Evolutionary conservation across 2,113 vertebrate species (phyloP).

Genomic region (Myotis davidii): DNA sequence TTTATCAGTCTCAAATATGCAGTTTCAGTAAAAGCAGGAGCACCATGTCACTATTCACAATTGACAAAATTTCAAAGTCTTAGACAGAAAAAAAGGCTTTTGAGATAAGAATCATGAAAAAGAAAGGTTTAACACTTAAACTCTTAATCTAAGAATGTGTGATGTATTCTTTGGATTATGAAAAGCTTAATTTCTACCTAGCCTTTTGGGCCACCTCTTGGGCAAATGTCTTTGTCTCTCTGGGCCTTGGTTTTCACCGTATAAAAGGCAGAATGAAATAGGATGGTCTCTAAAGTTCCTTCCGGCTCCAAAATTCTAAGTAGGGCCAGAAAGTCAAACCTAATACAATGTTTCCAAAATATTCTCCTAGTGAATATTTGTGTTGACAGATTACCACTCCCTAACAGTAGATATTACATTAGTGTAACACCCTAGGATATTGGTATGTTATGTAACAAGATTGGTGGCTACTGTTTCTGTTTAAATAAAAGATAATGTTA

Average conservation of each 20-base stretch:
- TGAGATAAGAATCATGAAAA: not conserved
- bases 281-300: not conserved
- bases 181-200: slow-evolving; percentile 24
- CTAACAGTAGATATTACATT: slow-evolving; percentile 15
- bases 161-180: not conserved
- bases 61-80: not conserved
- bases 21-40: not conserved
- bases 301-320: not conserved
- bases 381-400: slow-evolving; percentile 23
- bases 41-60: not conserved
- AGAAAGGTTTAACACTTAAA: slow-evolving; percentile 52
- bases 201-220: slow-evolving; percentile 10
- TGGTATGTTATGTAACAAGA: slow-evolving; percentile 69
- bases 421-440: slow-evolving; percentile 60
- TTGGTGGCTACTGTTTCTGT: slow-evolving; percentile 74
- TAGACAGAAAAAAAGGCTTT: not conserved
- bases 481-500: slow-evolving; percentile 76
- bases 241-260: not conserved
- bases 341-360: slow-evolving; percentile 41
- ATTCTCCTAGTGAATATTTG: slow-evolving; percentile 27
- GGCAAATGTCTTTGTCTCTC: slow-evolving; percentile 32
- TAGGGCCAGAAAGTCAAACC: slow-evolving; percentile 37
- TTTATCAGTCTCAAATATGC: not conserved
- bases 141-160: slow-evolving; percentile 14
- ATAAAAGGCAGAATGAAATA: slow-evolving; percentile 34